Percentiles rank a stretch among this genome's conserved stretches.
These are phyloP conservation scores for Crotalus adamanteus DNA, from an alignment of 2,797 vertebrate species.

Conservation along the genomic window DNA sequence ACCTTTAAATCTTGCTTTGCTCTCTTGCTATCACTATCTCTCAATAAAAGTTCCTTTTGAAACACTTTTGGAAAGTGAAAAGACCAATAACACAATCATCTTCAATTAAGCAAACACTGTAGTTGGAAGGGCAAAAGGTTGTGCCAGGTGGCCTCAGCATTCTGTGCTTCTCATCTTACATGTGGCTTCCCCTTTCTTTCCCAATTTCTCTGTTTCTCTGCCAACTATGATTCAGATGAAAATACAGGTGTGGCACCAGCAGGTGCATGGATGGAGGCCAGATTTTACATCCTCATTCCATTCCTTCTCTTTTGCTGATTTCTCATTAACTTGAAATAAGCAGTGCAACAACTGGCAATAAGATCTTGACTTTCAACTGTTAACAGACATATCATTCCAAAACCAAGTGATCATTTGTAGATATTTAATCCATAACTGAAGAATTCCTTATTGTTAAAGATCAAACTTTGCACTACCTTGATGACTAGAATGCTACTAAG, in stretches of 20 bases:
- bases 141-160: not conserved
- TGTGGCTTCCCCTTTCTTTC: not conserved
- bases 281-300: constrained; percentile 72
- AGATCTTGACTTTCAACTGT: constrained; percentile 14
- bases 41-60: no score
- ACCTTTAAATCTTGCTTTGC: no score
- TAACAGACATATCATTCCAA: not conserved
- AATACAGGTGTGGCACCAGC: constrained; percentile 69
- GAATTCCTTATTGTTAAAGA: not conserved
- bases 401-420: not conserved
- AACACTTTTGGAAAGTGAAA: not conserved
- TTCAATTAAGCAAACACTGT: not conserved
- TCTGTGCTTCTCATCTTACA: constrained; percentile 17
- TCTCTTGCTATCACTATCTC: no score
- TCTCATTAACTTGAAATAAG: constrained; percentile 56
- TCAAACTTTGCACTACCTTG: not conserved
- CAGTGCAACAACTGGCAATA: constrained; percentile 42
- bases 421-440: not conserved
- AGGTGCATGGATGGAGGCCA: constrained; percentile 74
- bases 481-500: not conserved
- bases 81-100: constrained; percentile 12
- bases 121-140: constrained; percentile 11
- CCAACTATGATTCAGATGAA: constrained; percentile 66
- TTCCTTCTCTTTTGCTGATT: not conserved
- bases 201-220: constrained; percentile 16